Evolutionary conservation across 2,888 invertebrate genomes (phyloP), one percentile per base, ranked within the genome.

Genomic region (Chloromyia formosa): DNA sequence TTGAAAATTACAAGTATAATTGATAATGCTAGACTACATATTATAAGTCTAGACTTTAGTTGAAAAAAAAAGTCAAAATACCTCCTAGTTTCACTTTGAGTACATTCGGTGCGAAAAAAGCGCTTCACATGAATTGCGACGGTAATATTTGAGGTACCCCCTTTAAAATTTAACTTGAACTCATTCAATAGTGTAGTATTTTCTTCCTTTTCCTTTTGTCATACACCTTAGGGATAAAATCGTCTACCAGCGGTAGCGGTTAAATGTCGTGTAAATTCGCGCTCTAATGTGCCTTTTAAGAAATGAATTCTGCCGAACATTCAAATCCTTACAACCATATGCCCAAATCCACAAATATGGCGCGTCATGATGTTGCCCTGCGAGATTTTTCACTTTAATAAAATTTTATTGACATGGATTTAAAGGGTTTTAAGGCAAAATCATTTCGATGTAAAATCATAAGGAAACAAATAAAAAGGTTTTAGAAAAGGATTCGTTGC

Each of bases 361-460:
- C 27, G 3, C 27, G 27, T 35, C 27, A 35, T 35, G 27, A 35
- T 35, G 27, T 35, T 35, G 27, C 27, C 3, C 68, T 53, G 27
- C 14, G 68, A 54, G 53, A 62, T 69, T 69, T 54, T 69, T 54
- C 68, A 69, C 53, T 53, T 69, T 69, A 23, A 69, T 54, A 69
- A 54, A 54, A 69, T 54, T 69, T 69, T 54, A 69, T 54, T 54
- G 68, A 54, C 16, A 23, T 35, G 53, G 53, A 66, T 53, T 49
- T 64, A 64, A 64, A 64, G n/a, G 62, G 62, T 64, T 64, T 64
- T 64, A 56, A 45, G 66, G 20, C 66, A 14, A 23, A 66, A 66
- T 64, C 62, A 64, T 64, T 40, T n/a, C 27, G 23, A 49, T 49
- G 49, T 66, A 20, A 54, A 27, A 53, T 69, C 23, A 69, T 53